Conservation (phyloP, 2,888 invertebrate genomes). For the Orgyia antiqua region DNA sequence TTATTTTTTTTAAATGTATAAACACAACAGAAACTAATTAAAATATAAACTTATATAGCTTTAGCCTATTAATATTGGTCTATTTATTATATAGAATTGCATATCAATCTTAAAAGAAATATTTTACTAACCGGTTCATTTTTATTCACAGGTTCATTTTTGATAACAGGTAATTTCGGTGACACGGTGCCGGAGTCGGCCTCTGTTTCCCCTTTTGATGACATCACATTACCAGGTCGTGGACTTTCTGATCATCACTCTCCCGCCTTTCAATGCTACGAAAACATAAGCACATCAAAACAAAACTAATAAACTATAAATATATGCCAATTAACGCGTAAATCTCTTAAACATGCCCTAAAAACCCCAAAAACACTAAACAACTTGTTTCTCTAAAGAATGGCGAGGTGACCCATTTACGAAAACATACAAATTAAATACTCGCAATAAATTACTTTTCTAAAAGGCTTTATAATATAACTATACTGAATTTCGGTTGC, state of each 20-base stretch:
- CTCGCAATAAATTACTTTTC: constrained; percentile 54
- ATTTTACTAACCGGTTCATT: too few species aligned
- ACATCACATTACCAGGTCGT: constrained; percentile 74
- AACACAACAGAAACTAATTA: too few species aligned
- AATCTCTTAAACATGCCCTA: constrained; percentile 23
- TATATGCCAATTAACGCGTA: constrained; percentile 21
- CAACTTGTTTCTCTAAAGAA: constrained; percentile 62
- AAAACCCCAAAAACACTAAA: constrained; percentile 44
- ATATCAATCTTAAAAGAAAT: too few species aligned
- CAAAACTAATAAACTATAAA: constrained; percentile 18
- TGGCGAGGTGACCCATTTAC: constrained; percentile 78
- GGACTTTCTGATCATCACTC: constrained; percentile 71
- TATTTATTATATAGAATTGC: too few species aligned
- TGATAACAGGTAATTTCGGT: constrained; percentile 60
- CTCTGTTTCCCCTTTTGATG: constrained; percentile 78
- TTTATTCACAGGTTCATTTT: constrained; percentile 74
- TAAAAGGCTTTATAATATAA: constrained; percentile 47
- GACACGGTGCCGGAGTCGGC: constrained; percentile 77
- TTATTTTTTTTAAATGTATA: too few species aligned
- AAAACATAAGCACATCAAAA: constrained; percentile 47
- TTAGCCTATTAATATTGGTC: too few species aligned
- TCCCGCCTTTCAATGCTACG: constrained; percentile 62
- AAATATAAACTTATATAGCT: too few species aligned
- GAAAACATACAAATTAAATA: constrained; percentile 74
- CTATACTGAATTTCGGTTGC: constrained; percentile 33